Conservation (phyloP, 2,797 vertebrate genomes). For the Eulemur rubriventer region DNA sequence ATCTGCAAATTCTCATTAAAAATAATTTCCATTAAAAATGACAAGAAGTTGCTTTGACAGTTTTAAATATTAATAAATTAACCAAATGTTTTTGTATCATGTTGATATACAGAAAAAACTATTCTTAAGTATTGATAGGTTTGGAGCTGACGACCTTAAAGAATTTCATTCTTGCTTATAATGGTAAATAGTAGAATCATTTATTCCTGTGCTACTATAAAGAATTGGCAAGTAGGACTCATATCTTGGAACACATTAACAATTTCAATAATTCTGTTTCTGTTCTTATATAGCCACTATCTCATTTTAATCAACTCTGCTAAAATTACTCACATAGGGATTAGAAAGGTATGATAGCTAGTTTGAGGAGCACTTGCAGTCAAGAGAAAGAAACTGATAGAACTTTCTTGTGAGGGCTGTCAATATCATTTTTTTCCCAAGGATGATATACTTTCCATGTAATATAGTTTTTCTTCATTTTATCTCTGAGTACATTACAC, state of each 20-base stretch:
- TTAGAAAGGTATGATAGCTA: not conserved
- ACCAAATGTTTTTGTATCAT: not conserved
- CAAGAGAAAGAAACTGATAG: not conserved
- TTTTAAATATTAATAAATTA: not conserved
- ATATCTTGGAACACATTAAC: not conserved
- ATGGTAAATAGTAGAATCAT: not conserved
- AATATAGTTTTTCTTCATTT: not conserved
- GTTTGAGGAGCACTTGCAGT: not conserved
- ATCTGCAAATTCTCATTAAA: not conserved
- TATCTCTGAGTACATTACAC: not conserved
- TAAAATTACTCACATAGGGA: not conserved
- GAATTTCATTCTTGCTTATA: not conserved
- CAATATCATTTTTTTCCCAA: not conserved
- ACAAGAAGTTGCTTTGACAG: not conserved
- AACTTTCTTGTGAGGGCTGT: not conserved
- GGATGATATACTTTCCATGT: not conserved
- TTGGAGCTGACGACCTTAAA: not conserved
- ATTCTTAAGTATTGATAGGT: not conserved
- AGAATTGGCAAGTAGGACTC: not conserved
- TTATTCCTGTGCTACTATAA: not conserved
- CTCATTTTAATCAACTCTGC: not conserved
- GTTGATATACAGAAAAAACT: not conserved
- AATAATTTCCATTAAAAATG: not conserved
- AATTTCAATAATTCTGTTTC: not conserved
- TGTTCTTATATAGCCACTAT: not conserved